Evolutionary conservation across 2,888 invertebrate species (phyloP), one percentile per base, ranked within the genome.

Genomic region (Homarus gammarus): DNA sequence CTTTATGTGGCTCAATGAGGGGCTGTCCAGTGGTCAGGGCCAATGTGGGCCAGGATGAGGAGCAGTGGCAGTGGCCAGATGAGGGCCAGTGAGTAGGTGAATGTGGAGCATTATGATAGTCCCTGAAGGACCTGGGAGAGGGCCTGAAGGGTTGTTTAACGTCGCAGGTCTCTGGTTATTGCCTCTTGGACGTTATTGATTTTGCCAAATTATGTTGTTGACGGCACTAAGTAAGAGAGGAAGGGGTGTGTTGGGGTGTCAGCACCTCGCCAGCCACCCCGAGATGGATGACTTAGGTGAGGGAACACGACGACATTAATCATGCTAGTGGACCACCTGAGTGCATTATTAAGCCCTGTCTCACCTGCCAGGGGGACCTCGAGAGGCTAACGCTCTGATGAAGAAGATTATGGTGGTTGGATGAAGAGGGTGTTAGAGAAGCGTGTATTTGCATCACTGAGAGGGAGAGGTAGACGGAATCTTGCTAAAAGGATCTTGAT

Each of bases 201-300:
- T 79, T 38, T 38, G 36, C 56, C 79, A 79, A 79, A 79, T 79
- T 79, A 79, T 79, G 79, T 79, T 79, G 79, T 79, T 79, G 79
- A 79, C 61, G 79, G 27, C 33, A 61, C 38, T 56, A 40, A n/a
- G 44, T 40, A 44, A 75, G 49, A 49, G 40, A 40, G 75, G 27
- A 36, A 44, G 8, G 56, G 3, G 61, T 22, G 61, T n/a, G 51
- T 5, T 33, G 10, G 64, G n/a, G 64, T 2, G 64, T 64, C 10
- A 31, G 31, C 31, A 31, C 56, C 56, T 5, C 56, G 56, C 56
- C 22, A 12, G 18, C 22, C 6, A 27, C 6, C 64, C 27, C n/a
- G 64, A 64, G 64, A 64, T 27, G 27, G 64, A 64, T 49, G 44
- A 36, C 8, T 10, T 44, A 31, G n/a, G 44, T 40, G 75, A 44